Percentiles rank a stretch among this genome's conserved stretches.
Evolutionary conservation across 2,888 invertebrate species (phyloP).

Genomic region (Mimachlamys varia): DNA sequence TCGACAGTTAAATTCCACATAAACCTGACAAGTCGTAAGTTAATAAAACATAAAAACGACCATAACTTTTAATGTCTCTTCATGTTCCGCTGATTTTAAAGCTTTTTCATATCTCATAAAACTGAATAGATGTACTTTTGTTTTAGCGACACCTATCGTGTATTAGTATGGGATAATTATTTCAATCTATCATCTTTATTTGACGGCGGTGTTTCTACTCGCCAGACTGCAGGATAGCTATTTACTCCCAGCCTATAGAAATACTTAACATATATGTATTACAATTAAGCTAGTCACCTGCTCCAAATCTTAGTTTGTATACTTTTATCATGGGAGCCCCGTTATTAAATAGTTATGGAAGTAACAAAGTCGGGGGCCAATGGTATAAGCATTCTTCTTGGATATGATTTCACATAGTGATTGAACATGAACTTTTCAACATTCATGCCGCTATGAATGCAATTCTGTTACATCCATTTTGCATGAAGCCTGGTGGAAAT

Average conservation of each 20-base stretch:
- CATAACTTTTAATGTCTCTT: constrained; percentile 28
- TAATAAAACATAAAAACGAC: not conserved
- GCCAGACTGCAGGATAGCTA: not conserved
- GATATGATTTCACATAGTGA: too few species aligned
- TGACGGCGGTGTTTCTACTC: not conserved
- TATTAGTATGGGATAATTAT: constrained; percentile 18
- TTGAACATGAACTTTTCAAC: too few species aligned
- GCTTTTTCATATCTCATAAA: constrained; percentile 33
- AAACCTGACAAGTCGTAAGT: constrained; percentile 26
- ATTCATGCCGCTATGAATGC: too few species aligned
- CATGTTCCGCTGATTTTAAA: constrained; percentile 32
- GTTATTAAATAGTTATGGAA: too few species aligned
- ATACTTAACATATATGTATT: not conserved
- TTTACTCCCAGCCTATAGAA: not conserved
- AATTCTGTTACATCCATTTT: too few species aligned
- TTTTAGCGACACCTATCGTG: not conserved
- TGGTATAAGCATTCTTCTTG: too few species aligned
- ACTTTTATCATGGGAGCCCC: too few species aligned
- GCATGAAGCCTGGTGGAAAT: too few species aligned
- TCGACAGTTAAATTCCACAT: not conserved
- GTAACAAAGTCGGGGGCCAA: too few species aligned
- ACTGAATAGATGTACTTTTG: not conserved
- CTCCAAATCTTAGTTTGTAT: too few species aligned
- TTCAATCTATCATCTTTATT: constrained; percentile 13
- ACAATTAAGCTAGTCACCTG: not conserved